phyloP scores from a whole-genome alignment of 2,113 vertebrate species.

The Rostratula benghalensis region DNA sequence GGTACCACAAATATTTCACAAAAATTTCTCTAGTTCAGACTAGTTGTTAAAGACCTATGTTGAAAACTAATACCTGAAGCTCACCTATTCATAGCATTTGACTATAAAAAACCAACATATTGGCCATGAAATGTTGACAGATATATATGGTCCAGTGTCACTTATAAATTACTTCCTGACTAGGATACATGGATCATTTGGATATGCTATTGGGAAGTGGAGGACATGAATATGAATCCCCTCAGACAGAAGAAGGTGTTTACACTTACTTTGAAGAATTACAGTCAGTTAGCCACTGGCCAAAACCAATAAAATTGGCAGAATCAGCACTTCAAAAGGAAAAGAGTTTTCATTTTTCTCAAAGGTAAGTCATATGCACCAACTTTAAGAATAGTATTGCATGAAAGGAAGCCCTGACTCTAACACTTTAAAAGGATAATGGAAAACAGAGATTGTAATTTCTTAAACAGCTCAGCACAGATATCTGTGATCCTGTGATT shows the following conservation, averaged over 20 bases:
- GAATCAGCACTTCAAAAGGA: background rate
- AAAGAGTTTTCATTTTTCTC: background rate
- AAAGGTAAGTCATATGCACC: background rate
- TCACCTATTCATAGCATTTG: background rate
- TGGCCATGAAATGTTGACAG: accelerated
- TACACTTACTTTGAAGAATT: background rate
- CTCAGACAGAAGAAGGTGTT: background rate
- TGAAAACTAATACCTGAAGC: background rate
- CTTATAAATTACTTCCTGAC: background rate
- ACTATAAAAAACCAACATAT: background rate
- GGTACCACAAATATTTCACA: background rate
- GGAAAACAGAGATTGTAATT: background rate
- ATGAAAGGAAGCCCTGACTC: background rate
- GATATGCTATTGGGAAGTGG: background rate
- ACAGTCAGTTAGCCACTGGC: accelerated
- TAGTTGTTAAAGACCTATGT: background rate
- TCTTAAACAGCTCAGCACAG: background rate
- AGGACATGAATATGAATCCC: background rate
- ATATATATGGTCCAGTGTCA: background rate
- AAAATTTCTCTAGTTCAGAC: background rate
- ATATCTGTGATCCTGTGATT: too few species aligned
- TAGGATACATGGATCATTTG: background rate
- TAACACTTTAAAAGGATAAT: background rate
- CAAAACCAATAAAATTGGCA: background rate
- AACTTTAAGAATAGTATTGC: background rate